These are phyloP conservation scores for Euura lappo DNA, from an alignment of 1,140 invertebrate species.

Conservation along the genomic window DNA sequence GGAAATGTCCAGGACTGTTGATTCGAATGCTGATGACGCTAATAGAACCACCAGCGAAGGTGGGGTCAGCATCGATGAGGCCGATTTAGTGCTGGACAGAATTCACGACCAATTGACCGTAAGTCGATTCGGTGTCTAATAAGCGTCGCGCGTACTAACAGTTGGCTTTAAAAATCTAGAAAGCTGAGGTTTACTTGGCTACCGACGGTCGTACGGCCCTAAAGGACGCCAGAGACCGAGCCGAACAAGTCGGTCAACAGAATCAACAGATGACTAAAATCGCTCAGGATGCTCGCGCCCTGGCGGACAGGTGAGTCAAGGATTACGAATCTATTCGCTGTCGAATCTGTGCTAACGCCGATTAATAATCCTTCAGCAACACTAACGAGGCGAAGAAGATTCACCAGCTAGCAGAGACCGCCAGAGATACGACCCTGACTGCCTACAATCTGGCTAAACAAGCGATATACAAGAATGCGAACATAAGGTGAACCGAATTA, in stretches of 20 bases:
- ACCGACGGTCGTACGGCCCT: constrained; percentile 81
- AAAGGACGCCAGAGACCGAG: constrained; percentile 79
- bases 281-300: constrained; percentile 81
- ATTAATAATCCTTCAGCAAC: constrained; percentile 59
- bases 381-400: constrained; percentile 80
- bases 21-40: constrained; percentile 66
- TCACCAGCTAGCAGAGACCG: constrained; percentile 76
- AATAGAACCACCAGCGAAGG: constrained; percentile 68
- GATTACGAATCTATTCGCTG: not conserved
- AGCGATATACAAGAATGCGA: constrained; percentile 80
- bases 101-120: constrained; percentile 74
- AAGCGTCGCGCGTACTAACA: constrained; percentile 8
- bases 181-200: constrained; percentile 77
- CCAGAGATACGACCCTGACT: constrained; percentile 80
- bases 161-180: constrained; percentile 47
- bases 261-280: constrained; percentile 90
- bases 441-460: constrained; percentile 84
- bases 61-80: constrained; percentile 72
- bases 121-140: constrained; percentile 27
- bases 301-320: constrained; percentile 75
- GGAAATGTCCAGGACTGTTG: constrained; percentile 68
- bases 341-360: not conserved
- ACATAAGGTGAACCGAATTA: constrained; percentile 65
- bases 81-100: constrained; percentile 75
- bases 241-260: constrained; percentile 87